A percentile compares a stretch with the other conserved stretches of the same genome.
Evolutionary conservation across 2,797 vertebrate species (phyloP).

Genomic region (Vespertilio murinus): DNA sequence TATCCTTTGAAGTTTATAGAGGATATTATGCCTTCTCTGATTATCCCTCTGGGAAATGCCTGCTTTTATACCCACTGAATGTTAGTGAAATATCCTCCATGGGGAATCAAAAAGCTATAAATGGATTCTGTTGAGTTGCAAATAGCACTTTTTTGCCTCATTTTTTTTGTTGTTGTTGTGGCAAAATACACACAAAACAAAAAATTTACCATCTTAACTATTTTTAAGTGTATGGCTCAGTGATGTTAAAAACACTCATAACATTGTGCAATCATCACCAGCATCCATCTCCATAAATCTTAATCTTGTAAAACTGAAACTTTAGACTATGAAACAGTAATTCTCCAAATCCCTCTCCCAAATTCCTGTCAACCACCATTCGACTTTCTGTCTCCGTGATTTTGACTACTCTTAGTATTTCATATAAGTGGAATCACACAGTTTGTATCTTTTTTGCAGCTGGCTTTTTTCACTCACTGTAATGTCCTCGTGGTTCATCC

Average conservation of each 20-base stretch:
- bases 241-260: not conserved
- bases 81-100: slow-evolving; percentile 47
- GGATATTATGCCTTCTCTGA: slow-evolving; percentile 52
- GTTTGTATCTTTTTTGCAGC: not conserved
- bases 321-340: not conserved
- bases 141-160: not conserved
- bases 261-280: not conserved
- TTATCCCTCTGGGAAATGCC: slow-evolving; percentile 67
- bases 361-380: not conserved
- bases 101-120: slow-evolving; percentile 53
- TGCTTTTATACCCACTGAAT: slow-evolving; percentile 53
- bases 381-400: not conserved
- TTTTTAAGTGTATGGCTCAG: not conserved
- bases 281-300: not conserved
- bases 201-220: not conserved
- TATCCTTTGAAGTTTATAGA: slow-evolving; percentile 60
- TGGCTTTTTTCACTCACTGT: not conserved
- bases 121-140: slow-evolving; percentile 8
- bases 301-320: not conserved
- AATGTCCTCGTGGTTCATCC: not conserved
- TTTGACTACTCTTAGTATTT: not conserved
- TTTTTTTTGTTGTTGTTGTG: slow-evolving; percentile 25
- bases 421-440: not conserved
- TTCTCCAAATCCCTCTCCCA: not conserved
- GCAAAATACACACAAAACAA: slow-evolving; percentile 1